Conservation (phyloP, 2,113 vertebrate species). For the Albula goreensis region DNA sequence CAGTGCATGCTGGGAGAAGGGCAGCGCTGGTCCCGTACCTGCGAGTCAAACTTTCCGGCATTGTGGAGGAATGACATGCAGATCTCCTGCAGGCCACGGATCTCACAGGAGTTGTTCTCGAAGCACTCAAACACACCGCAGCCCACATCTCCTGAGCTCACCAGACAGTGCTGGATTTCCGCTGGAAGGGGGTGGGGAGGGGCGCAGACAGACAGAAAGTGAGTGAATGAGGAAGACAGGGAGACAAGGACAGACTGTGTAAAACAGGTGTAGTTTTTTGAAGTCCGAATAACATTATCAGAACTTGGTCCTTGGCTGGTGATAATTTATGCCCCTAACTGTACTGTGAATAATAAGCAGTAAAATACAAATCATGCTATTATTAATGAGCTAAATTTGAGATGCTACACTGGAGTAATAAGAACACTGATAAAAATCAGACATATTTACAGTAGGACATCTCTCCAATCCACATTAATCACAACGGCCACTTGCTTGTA, state of each 20-base stretch:
- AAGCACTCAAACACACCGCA: constrained; percentile 94
- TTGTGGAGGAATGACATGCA: constrained; percentile 95
- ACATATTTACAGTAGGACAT: background rate
- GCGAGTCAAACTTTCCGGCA: constrained; percentile 90
- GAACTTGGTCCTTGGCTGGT: no score
- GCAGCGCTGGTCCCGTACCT: constrained; percentile 71
- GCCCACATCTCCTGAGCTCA: constrained; percentile 87
- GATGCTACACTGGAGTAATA: background rate
- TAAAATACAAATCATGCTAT: no score
- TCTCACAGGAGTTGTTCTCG: constrained; percentile 93
- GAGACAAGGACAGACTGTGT: no score
- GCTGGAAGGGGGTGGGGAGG: constrained; percentile 54
- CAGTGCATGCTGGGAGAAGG: background rate
- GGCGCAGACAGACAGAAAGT: background rate
- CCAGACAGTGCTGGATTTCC: constrained; percentile 91
- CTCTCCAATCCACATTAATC: background rate
- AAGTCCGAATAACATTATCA: no score
- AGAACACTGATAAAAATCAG: background rate
- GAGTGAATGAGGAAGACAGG: no score
- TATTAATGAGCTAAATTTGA: background rate
- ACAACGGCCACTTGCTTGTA: background rate
- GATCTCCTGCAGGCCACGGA: constrained; percentile 88
- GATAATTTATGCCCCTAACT: no score
- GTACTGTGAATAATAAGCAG: no score
- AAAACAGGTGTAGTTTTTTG: no score